These are phyloP conservation scores for Lycodopsis pacificus DNA, from an alignment of 2,797 vertebrate species.

Conservation along the genomic window DNA sequence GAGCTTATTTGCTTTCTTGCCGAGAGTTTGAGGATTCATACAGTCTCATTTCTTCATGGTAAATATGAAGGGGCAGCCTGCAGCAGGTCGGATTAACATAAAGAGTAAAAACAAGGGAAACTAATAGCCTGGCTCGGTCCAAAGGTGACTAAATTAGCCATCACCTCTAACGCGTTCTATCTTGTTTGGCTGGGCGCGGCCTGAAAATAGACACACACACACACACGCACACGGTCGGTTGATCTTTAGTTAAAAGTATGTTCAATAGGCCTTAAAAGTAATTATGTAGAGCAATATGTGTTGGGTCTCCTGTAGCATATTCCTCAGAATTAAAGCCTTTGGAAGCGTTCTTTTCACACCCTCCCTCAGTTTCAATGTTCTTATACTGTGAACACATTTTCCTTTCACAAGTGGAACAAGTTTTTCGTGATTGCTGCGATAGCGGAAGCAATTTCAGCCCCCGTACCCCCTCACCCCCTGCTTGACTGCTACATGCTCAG, in stretches of 20 bases:
- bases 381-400: constrained; percentile 24
- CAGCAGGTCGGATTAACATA: not conserved
- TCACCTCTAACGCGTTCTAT: not conserved
- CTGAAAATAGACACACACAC: not conserved
- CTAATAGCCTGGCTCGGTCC: not conserved
- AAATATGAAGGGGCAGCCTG: not conserved
- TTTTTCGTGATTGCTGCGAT: constrained; percentile 33
- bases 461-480: not conserved
- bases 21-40: not conserved
- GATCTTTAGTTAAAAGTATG: not conserved
- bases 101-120: not conserved
- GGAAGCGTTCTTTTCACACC: not conserved
- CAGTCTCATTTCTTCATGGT: not conserved
- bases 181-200: not conserved
- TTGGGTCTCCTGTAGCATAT: not conserved
- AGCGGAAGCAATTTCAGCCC: constrained; percentile 35
- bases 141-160: not conserved
- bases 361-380: constrained; percentile 1
- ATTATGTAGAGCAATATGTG: not conserved
- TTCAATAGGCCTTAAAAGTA: not conserved
- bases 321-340: constrained; percentile 15
- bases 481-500: not conserved
- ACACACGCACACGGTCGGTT: not conserved
- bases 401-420: constrained; percentile 36
- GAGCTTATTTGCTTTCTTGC: not conserved